These are phyloP conservation scores for Drosophila borborema DNA, from an alignment of 2,888 invertebrate genomes.

Conservation along the genomic window DNA sequence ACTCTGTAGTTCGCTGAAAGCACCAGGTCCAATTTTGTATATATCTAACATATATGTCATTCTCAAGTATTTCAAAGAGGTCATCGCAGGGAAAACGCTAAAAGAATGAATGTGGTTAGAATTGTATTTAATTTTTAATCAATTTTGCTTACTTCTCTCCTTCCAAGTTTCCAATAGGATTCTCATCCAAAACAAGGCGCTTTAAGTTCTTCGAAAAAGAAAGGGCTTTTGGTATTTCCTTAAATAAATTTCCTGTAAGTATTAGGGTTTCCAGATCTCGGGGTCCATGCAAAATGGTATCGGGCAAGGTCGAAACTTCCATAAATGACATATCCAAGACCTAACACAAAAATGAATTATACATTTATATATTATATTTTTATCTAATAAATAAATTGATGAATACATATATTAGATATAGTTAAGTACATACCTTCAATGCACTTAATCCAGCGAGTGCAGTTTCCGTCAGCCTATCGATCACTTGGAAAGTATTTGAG, in stretches of 20 bases:
- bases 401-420: background rate
- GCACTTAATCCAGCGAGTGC: conserved; percentile 89
- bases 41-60: conserved; percentile 89
- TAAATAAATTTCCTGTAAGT: conserved; percentile 89
- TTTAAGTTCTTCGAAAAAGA: conserved; percentile 87
- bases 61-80: conserved; percentile 88
- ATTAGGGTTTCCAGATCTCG: conserved; percentile 88
- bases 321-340: conserved; percentile 90
- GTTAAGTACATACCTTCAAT: conserved; percentile 86
- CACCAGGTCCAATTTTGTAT: conserved; percentile 86
- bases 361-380: background rate
- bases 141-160: conserved; percentile 80
- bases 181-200: conserved; percentile 89
- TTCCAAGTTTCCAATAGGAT: conserved; percentile 88
- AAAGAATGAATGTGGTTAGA: conserved; percentile 50
- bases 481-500: conserved; percentile 90
- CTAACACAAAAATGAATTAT: conserved; percentile 82
- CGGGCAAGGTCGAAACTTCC: conserved; percentile 87
- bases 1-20: conserved; percentile 87
- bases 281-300: conserved; percentile 89
- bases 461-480: conserved; percentile 88
- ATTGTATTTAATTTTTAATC: background rate
- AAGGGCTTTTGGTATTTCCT: conserved; percentile 87
- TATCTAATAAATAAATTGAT: background rate
- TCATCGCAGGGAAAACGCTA: conserved; percentile 88